These are phyloP conservation scores for Dasyprocta punctata DNA, from an alignment of 2,113 vertebrate species.

Conservation along the genomic window DNA sequence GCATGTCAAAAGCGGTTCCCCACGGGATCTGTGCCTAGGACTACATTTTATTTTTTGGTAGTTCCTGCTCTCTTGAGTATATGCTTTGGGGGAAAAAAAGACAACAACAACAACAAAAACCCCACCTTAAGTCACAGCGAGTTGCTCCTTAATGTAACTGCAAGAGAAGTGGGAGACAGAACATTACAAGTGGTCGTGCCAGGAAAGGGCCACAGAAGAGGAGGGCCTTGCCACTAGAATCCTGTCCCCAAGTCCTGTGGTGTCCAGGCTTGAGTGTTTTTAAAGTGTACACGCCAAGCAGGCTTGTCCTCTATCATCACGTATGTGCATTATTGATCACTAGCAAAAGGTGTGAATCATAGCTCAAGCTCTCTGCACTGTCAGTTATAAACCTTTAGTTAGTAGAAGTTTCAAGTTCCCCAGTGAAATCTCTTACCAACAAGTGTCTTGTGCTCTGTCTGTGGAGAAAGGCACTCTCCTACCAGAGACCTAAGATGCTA, in stretches of 20 bases:
- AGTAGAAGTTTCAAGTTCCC: background rate
- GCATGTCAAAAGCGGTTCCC: constrained; percentile 72
- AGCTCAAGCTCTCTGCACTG: background rate
- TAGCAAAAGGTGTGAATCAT: background rate
- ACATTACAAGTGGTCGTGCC: no score
- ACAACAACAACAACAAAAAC: background rate
- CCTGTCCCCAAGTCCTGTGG: background rate
- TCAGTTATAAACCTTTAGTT: background rate
- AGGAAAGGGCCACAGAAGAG: background rate
- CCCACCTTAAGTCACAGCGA: background rate
- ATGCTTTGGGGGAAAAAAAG: background rate
- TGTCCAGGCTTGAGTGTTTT: background rate
- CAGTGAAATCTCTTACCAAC: background rate
- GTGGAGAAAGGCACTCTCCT: background rate
- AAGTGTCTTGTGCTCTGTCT: background rate
- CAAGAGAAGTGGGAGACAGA: background rate
- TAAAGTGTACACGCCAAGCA: background rate
- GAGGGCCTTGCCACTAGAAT: background rate
- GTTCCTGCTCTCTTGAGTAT: constrained; percentile 29
- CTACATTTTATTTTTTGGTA: constrained; percentile 37
- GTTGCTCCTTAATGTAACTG: background rate
- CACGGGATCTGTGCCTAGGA: constrained; percentile 49
- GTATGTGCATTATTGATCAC: background rate
- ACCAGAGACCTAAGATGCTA: background rate
- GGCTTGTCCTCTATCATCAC: background rate